Base-by-base conservation (phyloP, 2,888 invertebrate species). In the Agrochola lychnidis region DNA sequence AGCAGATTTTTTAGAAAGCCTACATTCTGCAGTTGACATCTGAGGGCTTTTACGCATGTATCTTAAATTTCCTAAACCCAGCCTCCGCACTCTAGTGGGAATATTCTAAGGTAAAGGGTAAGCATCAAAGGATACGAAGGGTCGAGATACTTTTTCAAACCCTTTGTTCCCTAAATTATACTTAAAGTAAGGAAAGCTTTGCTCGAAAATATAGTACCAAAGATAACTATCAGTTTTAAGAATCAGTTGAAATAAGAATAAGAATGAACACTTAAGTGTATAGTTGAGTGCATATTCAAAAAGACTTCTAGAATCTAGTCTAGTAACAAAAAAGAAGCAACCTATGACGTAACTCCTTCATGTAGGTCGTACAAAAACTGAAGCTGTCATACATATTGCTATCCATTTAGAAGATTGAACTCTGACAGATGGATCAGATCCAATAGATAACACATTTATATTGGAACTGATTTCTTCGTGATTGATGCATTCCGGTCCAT, bases 391-490 rank as follows among this genome's bases (percentile, higher is more conserved):
- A 75, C 63, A 76, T 79, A 84, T 79, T 84, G 78, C 80, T 80
- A 85, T 88, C 77, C 83, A 87, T 87, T 83, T 79, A 79, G 78
- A 78, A 83, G 82, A 87, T 82, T 88, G 88, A 87, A 84, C 84
- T 83, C 73, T 78, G 87, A 83, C 86, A 78, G 84, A 63, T 56
- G 40, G 48, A 82, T 82, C 75, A 73, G 87, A 87, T 84, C 70
- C 66, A 74, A 87, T 78, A 79, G 84, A 74, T 74, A 86, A 76
- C 64, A 86, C 74, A 78, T 81, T 82, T 82, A 81, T 78, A 80
- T 76, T 73, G 76, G 79, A 87, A 85, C 78, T 85, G 87, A 83
- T 86, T 87, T 70, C 78, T 75, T 77, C 45, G 72, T 79, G 85
- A 87, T 78, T 81, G 82, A 77, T 85, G 74, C 73, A 76, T 78